These are phyloP conservation scores for Cataglyphis livida DNA, from an alignment of 2,888 invertebrate species.

Conservation along the genomic window DNA sequence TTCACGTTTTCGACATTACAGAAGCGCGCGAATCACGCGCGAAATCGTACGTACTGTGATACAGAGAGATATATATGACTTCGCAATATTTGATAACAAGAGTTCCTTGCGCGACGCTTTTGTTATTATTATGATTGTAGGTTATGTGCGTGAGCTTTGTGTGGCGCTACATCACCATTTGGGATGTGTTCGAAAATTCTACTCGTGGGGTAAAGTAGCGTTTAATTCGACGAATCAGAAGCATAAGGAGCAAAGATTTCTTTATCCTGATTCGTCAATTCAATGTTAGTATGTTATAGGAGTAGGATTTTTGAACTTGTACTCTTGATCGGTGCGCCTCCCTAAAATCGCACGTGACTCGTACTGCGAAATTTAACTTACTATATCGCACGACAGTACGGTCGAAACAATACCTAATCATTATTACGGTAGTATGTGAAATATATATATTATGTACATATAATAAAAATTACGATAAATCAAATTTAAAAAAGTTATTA, in stretches of 20 bases:
- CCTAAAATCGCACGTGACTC: background rate
- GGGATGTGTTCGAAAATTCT: background rate
- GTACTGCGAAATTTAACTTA: background rate
- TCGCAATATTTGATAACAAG: slow-evolving; percentile 77
- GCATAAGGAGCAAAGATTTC: too few relatives aligned
- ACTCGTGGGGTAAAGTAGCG: background rate
- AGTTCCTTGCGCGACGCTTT: slow-evolving; percentile 80
- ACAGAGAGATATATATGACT: slow-evolving; percentile 56
- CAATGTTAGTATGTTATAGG: too few relatives aligned
- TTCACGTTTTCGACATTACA: slow-evolving; percentile 66
- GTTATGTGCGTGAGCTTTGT: slow-evolving; percentile 73
- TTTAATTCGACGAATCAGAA: background rate
- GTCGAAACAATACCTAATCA: background rate
- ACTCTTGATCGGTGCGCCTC: background rate
- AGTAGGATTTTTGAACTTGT: background rate
- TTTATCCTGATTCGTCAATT: background rate
- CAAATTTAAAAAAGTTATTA: background rate
- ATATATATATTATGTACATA: background rate
- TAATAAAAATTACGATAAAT: background rate
- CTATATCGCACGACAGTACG: background rate
- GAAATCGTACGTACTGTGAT: slow-evolving; percentile 23
- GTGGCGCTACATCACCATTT: slow-evolving; percentile 24
- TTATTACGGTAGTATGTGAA: background rate
- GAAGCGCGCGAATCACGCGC: slow-evolving; percentile 54
- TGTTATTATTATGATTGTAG: slow-evolving; percentile 82